Conservation (phyloP, 2,797 vertebrate species). For the Chelon auratus region DNA sequence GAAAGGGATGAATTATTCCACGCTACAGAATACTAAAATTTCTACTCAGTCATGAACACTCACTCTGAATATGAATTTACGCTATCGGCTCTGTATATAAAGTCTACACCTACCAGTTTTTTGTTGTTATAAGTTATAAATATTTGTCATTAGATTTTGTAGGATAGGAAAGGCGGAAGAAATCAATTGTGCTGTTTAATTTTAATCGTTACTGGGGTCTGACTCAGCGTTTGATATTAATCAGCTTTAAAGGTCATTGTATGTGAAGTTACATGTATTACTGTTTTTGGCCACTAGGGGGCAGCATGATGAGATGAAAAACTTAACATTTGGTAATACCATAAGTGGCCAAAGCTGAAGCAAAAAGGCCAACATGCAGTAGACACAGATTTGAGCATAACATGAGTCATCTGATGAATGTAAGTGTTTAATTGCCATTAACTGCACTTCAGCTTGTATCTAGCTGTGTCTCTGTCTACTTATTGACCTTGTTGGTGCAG, state of each 20-base stretch:
- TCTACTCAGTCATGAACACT: slow-evolving; percentile 31
- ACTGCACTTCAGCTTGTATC: background rate
- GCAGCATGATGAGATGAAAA: background rate
- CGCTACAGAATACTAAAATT: slow-evolving; percentile 41
- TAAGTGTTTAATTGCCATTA: too few species aligned
- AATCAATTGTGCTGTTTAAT: background rate
- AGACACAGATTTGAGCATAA: too few species aligned
- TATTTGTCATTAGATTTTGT: too few species aligned
- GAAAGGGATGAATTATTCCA: slow-evolving; percentile 62
- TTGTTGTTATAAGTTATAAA: too few species aligned
- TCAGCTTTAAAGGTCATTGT: background rate
- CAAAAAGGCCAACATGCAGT: background rate
- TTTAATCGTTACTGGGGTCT: background rate
- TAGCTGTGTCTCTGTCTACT: background rate
- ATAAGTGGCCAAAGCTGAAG: background rate
- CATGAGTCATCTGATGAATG: too few species aligned
- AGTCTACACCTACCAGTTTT: too few species aligned
- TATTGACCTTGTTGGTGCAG: background rate
- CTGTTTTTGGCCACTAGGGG: background rate
- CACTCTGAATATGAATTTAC: slow-evolving; percentile 28
- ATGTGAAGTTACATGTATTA: background rate
- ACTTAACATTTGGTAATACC: background rate
- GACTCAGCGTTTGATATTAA: background rate
- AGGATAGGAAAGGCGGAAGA: too few species aligned
- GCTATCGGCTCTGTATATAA: slow-evolving; percentile 4